Evolutionary conservation across 2,113 vertebrate genomes (phyloP), one percentile per base, ranked within the genome.

Genomic region (Anser brachyrhynchus): DNA sequence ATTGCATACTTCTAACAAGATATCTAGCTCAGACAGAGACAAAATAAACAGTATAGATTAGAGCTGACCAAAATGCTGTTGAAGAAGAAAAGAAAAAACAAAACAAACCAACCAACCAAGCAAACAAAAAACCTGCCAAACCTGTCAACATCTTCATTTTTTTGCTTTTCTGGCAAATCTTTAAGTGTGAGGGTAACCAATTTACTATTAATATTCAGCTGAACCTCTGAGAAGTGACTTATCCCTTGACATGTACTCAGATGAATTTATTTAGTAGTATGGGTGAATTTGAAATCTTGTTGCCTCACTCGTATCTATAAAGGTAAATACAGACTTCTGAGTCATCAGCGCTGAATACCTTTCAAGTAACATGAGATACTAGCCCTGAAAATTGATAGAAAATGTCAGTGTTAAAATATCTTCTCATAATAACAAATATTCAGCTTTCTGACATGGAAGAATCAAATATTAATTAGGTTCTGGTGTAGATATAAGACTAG

Each of bases 1-100:
- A 80, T 31, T 67, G 55, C 73, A 35, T 70, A 58, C 44, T 82
- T 84, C 66, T 33, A 91, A 84, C 49, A 91, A 89, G 76, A n/a
- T 89, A 75, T 72, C 64, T 71, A 61, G 43, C 33, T 82, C 69
- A 80, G 76, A 72, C 61, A 80, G 9, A 88, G 76, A 62, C 28
- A 96, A 95, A 97, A 77, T 83, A 89, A 97, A 66, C 57, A 54
- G 15, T 67, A 49, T 3, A 87, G 73, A 52, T 86, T 84, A 71
- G 33, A 55, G 72, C 23, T 91, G 84, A 81, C 81, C 58, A 95
- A 90, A 90, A 86, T 82, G 22, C 41, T 76, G 35, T 22, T 84
- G 59, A 88, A 82, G 14, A 35, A 86, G 76, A 94, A 79, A 66
- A 62, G 22, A 82, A 65, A 76, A 44, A 9, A 7, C 2, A 44